Percentiles rank a stretch among this genome's conserved stretches.
phyloP scores from a whole-genome alignment of 2,888 invertebrate species.

The Tetranychus piercei region DNA sequence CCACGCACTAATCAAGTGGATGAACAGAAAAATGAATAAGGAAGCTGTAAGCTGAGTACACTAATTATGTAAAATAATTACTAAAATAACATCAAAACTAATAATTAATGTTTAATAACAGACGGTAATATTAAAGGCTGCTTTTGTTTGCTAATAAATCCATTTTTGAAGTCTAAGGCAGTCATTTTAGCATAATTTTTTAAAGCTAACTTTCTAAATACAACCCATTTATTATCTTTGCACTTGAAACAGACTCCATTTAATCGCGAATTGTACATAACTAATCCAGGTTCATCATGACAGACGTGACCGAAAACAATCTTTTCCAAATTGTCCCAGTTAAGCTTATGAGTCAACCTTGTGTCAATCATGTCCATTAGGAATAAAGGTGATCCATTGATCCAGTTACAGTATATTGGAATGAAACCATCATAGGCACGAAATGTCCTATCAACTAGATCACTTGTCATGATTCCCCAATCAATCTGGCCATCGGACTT shows the following conservation, averaged over 20 bases:
- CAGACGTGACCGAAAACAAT: background rate
- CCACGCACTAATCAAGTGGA: too few relatives aligned
- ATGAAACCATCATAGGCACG: conserved; percentile 20
- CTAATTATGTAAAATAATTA: too few relatives aligned
- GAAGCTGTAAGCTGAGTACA: too few relatives aligned
- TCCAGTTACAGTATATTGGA: conserved; percentile 19
- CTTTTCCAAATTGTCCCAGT: background rate
- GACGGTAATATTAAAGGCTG: background rate
- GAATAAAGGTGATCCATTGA: conserved; percentile 25
- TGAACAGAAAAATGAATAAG: too few relatives aligned
- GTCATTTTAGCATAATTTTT: conserved; percentile 51
- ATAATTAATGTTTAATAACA: too few relatives aligned
- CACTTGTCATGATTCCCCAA: conserved; percentile 30
- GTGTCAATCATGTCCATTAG: conserved; percentile 27
- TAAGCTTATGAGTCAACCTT: background rate
- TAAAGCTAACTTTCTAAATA: conserved; percentile 41
- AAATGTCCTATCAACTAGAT: conserved; percentile 16
- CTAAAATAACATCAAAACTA: too few relatives aligned
- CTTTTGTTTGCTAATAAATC: conserved; percentile 41
- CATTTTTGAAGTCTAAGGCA: conserved; percentile 66
- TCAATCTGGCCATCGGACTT: conserved; percentile 29
- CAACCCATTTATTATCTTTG: conserved; percentile 20
- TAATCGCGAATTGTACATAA: background rate
- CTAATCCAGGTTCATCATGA: background rate
- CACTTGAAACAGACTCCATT: conserved; percentile 15